phyloP scores from a whole-genome alignment of 2,797 vertebrate genomes.

The Smutsia temminckii region DNA sequence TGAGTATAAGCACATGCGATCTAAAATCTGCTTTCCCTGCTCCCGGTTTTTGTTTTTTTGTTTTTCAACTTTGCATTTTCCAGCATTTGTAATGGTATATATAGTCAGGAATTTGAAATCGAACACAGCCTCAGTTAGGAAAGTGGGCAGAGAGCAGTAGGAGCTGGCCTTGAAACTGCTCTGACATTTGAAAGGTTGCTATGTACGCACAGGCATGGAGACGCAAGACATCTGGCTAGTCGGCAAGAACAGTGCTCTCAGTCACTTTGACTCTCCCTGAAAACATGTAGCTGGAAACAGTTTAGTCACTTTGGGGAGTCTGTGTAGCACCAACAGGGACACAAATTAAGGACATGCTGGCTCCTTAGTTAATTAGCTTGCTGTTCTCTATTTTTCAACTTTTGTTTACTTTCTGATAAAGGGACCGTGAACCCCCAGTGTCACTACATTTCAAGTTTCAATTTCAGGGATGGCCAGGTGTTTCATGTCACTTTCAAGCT shows the following conservation, averaged over 20 bases:
- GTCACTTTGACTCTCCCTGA: slow-evolving; percentile 45
- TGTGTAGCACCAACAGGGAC: not conserved
- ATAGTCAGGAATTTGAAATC: slow-evolving; percentile 20
- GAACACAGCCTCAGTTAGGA: not conserved
- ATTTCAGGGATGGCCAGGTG: slow-evolving; percentile 52
- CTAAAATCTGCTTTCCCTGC: not conserved
- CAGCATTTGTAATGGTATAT: slow-evolving; percentile 4
- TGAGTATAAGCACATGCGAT: not conserved
- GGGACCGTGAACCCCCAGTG: not conserved
- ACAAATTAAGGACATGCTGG: slow-evolving; percentile 24
- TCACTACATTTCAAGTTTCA: slow-evolving; percentile 48
- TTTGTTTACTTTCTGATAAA: slow-evolving; percentile 69
- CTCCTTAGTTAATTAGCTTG: slow-evolving; percentile 27
- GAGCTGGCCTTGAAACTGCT: accelerated
- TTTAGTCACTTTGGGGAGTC: slow-evolving; percentile 28
- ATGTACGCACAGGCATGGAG: not conserved
- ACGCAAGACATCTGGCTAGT: not conserved
- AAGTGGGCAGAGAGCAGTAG: not conserved
- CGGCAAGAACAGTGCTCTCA: not conserved
- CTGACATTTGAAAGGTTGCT: not conserved
- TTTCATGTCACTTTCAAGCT: slow-evolving; percentile 54
- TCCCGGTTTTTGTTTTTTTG: not conserved
- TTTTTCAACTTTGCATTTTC: slow-evolving; percentile 13
- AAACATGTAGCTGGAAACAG: slow-evolving; percentile 59
- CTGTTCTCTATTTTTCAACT: slow-evolving; percentile 47